A percentile compares a stretch with the other conserved stretches of the same genome.
phyloP scores from a whole-genome alignment of 1,140 invertebrate species.

The Calephelis nemesis region DNA sequence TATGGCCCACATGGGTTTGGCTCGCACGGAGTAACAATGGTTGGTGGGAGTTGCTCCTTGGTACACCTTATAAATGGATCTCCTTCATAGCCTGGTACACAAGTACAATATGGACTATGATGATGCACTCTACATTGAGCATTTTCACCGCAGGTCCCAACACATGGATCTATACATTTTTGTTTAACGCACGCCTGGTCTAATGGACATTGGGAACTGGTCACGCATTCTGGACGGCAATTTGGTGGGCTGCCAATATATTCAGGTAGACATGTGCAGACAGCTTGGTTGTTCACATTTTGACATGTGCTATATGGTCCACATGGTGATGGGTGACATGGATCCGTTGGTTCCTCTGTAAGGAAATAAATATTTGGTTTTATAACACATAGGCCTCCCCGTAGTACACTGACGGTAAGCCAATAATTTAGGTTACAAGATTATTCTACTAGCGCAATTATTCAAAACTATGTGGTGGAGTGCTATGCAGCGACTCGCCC shows the following conservation, averaged over 20 bases:
- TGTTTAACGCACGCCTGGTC: conserved; percentile 83
- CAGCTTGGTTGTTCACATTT: conserved; percentile 80
- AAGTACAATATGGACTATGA: conserved; percentile 84
- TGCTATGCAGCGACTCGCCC: too few species aligned
- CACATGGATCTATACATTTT: conserved; percentile 85
- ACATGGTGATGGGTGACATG: conserved; percentile 82
- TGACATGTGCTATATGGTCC: conserved; percentile 85
- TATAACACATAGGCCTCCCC: too few species aligned
- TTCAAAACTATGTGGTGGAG: too few species aligned
- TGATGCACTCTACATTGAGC: conserved; percentile 85
- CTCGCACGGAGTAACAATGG: conserved; percentile 78
- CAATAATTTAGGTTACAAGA: too few species aligned
- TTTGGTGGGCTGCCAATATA: conserved; percentile 86
- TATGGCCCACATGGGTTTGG: conserved; percentile 84
- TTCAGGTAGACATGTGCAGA: conserved; percentile 84
- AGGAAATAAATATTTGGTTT: conserved; percentile 27
- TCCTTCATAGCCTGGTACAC: conserved; percentile 80
- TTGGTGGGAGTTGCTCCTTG: conserved; percentile 63
- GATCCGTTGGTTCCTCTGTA: conserved; percentile 68
- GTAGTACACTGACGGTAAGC: too few species aligned
- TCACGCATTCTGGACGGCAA: conserved; percentile 85
- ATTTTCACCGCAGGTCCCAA: conserved; percentile 86
- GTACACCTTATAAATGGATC: conserved; percentile 82
- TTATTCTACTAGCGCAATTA: too few species aligned
- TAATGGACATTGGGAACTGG: conserved; percentile 84